Percentiles rank a stretch among this genome's conserved stretches.
Evolutionary conservation across 2,797 vertebrate species (phyloP).

Genomic region (Tinamus major): DNA sequence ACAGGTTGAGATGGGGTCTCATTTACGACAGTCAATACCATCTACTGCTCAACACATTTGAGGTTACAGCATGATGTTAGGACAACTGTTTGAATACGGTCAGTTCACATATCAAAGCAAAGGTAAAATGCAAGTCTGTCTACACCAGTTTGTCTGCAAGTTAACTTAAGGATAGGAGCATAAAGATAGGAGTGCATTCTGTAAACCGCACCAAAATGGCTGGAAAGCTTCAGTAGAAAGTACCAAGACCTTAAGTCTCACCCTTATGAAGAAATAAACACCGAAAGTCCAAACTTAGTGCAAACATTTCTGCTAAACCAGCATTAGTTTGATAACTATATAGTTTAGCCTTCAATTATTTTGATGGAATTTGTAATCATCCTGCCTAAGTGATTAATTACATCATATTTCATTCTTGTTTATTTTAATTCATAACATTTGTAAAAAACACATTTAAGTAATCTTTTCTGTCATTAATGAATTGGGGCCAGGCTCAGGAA

Average conservation of each 20-base stretch:
- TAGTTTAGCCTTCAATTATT: constrained; percentile 39
- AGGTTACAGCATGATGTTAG: background rate
- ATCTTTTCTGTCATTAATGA: constrained; percentile 43
- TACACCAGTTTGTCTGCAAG: background rate
- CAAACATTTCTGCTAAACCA: background rate
- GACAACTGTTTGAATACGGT: background rate
- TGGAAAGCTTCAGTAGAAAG: background rate
- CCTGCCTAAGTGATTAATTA: constrained; percentile 45
- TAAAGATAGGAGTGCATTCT: background rate
- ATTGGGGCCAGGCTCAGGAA: background rate
- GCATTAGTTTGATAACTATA: background rate
- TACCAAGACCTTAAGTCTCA: background rate
- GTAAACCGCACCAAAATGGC: background rate
- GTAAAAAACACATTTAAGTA: constrained; percentile 10
- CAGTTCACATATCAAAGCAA: background rate
- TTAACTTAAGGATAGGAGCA: background rate
- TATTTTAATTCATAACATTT: constrained; percentile 1
- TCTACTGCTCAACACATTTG: background rate
- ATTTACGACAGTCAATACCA: background rate
- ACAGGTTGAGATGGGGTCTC: background rate
- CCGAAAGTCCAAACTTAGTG: background rate
- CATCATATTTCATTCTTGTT: constrained; percentile 42
- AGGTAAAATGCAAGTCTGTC: background rate
- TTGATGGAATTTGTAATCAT: constrained; percentile 42
- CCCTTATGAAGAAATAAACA: background rate